These are phyloP conservation scores for Epistrophella euchroma DNA, from an alignment of 2,888 invertebrate genomes.

Conservation along the genomic window DNA sequence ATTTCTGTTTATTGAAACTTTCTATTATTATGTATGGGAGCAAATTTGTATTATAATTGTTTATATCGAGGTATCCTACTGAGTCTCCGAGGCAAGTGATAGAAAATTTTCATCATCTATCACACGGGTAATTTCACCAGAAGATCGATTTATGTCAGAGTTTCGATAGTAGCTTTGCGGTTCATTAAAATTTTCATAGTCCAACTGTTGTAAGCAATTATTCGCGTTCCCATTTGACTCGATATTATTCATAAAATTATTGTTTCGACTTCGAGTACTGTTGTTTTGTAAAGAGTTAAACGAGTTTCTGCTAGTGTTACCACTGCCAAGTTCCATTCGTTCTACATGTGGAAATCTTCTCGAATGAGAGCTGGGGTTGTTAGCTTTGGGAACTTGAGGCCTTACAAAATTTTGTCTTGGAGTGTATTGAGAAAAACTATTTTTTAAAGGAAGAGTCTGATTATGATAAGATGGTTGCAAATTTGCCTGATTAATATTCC, in stretches of 20 bases:
- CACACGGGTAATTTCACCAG: background rate
- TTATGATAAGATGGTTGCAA: background rate
- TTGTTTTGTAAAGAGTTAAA: background rate
- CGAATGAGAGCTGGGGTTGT: background rate
- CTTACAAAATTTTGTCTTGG: background rate
- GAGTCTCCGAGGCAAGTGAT: background rate
- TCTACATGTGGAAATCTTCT: background rate
- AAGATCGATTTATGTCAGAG: background rate
- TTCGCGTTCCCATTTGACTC: background rate
- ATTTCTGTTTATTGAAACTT: conserved; percentile 3
- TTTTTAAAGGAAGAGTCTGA: background rate
- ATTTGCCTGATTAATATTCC: background rate
- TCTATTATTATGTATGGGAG: conserved; percentile 12
- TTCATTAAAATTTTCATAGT: background rate
- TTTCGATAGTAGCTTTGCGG: background rate
- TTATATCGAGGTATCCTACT: too few species aligned
- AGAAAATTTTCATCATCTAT: conserved; percentile 5
- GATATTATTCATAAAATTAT: background rate
- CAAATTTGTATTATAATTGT: background rate
- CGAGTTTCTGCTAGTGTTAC: background rate
- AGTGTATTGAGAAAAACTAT: background rate
- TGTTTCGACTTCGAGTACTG: background rate
- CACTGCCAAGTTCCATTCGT: background rate
- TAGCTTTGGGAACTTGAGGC: background rate
- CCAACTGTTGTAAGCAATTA: background rate